Evolutionary conservation across 2,888 invertebrate genomes (phyloP).

Genomic region (Limenitis camilla): DNA sequence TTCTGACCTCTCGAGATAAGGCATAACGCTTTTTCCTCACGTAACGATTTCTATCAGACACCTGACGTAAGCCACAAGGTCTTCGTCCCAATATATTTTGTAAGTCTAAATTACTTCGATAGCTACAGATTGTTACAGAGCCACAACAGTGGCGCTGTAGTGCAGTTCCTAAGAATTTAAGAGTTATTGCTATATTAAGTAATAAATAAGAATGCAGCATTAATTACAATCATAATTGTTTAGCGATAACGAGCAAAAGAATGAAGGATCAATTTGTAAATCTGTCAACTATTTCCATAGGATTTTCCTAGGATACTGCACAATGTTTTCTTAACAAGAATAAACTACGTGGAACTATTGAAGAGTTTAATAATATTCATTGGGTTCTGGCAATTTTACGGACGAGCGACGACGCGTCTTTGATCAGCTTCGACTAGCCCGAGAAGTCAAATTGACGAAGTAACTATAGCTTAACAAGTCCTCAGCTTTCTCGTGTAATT

Average conservation of each 20-base stretch:
- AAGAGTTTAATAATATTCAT: slow-evolving; percentile 75
- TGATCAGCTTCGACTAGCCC: slow-evolving; percentile 60
- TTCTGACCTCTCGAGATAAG: no score
- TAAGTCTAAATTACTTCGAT: no score
- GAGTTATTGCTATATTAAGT: not conserved
- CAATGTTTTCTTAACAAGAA: slow-evolving; percentile 52
- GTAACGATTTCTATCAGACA: no score
- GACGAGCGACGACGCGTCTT: slow-evolving; percentile 65
- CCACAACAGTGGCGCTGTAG: no score
- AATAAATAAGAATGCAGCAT: not conserved
- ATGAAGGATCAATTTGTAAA: not conserved
- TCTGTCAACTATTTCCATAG: not conserved
- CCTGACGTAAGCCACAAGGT: no score
- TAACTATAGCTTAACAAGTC: slow-evolving; percentile 43
- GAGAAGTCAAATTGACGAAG: slow-evolving; percentile 56
- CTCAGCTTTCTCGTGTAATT: slow-evolving; percentile 30
- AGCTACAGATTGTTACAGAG: no score
- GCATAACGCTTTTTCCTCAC: no score
- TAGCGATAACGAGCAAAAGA: not conserved
- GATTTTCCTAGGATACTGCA: slow-evolving; percentile 21
- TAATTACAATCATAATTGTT: no score
- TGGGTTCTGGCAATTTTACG: slow-evolving; percentile 72
- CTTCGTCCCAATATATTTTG: no score
- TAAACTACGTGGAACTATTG: slow-evolving; percentile 65
- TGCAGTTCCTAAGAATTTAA: not conserved